Conservation (phyloP, 2,113 vertebrate genomes). For the Carassius gibelio region DNA sequence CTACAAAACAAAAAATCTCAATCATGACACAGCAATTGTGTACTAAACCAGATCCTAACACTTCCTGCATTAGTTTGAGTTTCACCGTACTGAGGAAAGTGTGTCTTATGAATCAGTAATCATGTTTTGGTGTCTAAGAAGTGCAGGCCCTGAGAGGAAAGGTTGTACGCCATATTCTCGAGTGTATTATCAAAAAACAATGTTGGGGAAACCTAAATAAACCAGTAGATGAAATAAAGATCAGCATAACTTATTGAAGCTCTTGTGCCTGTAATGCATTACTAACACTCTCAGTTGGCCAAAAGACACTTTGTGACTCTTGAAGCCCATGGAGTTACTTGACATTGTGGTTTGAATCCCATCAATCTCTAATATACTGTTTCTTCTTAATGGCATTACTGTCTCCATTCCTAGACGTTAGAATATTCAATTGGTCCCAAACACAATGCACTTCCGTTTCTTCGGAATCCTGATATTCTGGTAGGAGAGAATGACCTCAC, state of each 20-base stretch:
- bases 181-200: conserved; percentile 24
- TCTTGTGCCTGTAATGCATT: not conserved
- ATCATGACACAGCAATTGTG: not conserved
- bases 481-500: conserved; percentile 95
- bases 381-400: not conserved
- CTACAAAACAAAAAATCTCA: not conserved
- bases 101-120: conserved; percentile 25
- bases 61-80: not conserved
- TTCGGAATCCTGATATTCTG: conserved; percentile 94
- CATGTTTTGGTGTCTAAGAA: conserved; percentile 38
- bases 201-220: conserved; percentile 29
- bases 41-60: not conserved
- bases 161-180: not conserved
- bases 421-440: conserved; percentile 80
- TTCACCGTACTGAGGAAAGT: conserved; percentile 14
- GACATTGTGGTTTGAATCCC: not conserved
- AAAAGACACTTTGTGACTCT: conserved; percentile 3
- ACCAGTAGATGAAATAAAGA: conserved; percentile 5
- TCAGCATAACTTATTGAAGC: conserved; percentile 18
- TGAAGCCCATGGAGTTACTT: not conserved
- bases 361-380: not conserved
- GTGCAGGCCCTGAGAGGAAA: not conserved
- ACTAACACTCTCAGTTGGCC: not conserved
- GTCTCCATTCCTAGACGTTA: conserved; percentile 61
- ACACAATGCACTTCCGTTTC: conserved; percentile 81